Evolutionary conservation across 2,797 vertebrate genomes (phyloP).

Genomic region (Enteromius fasciolatus): DNA sequence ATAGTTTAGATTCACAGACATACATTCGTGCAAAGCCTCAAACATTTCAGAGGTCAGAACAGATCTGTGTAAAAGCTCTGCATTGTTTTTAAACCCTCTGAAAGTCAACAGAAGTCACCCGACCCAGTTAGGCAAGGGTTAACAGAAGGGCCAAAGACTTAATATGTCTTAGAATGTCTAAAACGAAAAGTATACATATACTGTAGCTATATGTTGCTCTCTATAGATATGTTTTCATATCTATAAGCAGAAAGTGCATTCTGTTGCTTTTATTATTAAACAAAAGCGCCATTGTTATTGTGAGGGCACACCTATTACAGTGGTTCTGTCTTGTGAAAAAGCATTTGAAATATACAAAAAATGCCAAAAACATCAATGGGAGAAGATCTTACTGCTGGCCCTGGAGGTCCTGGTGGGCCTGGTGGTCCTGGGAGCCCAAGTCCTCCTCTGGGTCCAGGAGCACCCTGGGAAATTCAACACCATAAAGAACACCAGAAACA

Average conservation of each 20-base stretch:
- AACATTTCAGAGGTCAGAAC: background rate
- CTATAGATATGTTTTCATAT: no score
- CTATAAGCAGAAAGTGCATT: no score
- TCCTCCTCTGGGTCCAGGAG: constrained; percentile 73
- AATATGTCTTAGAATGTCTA: background rate
- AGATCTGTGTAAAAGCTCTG: background rate
- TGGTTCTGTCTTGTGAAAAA: background rate
- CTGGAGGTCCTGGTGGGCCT: constrained; percentile 75
- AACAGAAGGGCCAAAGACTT: background rate
- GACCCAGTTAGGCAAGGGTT: background rate
- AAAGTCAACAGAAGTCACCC: background rate
- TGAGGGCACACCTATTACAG: background rate
- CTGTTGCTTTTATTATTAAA: no score
- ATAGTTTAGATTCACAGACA: constrained; percentile 15
- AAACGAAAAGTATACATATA: background rate
- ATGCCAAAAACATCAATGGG: background rate
- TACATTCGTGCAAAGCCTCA: constrained; percentile 26
- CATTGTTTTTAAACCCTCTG: constrained; percentile 4
- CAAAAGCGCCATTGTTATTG: no score
- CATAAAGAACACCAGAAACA: background rate
- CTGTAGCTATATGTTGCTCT: no score
- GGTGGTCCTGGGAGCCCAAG: constrained; percentile 68
- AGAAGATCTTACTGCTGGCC: constrained; percentile 70
- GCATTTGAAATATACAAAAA: background rate
- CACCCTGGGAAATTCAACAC: constrained; percentile 66